Base-by-base conservation (phyloP, 23 tunicate genomes). In the Aplidium turbinatum region DNA sequence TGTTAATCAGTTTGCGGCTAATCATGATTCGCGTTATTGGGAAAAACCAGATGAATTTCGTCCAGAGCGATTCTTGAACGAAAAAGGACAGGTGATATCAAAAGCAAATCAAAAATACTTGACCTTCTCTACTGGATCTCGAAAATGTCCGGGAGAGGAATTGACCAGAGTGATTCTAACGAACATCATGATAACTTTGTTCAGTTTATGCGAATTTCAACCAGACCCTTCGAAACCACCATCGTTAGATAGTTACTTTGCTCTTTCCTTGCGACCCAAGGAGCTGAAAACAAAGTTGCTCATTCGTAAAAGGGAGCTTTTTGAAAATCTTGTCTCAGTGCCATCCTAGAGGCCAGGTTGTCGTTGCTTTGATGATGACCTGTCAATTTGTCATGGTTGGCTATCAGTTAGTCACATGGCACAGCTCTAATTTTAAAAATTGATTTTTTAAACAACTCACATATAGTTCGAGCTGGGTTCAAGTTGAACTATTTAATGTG, bases 101-200 rank as follows among this genome's bases (percentile, higher is more conserved):
- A 58, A 75, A 18, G 38, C 75, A n/a, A 70, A 67, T 28, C 73
- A 76, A 2, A 47, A 46, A 3, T 89, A 82, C 45, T 54, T 89
- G 4, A 27, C 77, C 21, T 89, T 89, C 63, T 89, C 96, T 2
- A 31, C 70, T 57, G 96, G 96, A 0, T 27, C 73, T 3, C 63
- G 96, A 30, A 82, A 82, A 33, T 89, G 96, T 60, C 96, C 96
- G 16, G 96, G 96, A 1, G 79, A 82, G 28, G 81, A 76, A 46
- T 24, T 89, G 5, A 47, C 96, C 38, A 42, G 73, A 26, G 39
- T 89, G 27, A 6, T 70, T 60, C 26, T 82, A 40, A 0, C 63
- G 39, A 61, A 77, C 35, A 26, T 82, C n/a, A 68, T 71, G 52
- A 80, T 55, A n/a, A 70, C 50, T 27, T 35, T 89, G 20, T 70